Base-by-base conservation (phyloP, 35 echinoderm and acorn worm genomes). In the Acanthaster planci region DNA sequence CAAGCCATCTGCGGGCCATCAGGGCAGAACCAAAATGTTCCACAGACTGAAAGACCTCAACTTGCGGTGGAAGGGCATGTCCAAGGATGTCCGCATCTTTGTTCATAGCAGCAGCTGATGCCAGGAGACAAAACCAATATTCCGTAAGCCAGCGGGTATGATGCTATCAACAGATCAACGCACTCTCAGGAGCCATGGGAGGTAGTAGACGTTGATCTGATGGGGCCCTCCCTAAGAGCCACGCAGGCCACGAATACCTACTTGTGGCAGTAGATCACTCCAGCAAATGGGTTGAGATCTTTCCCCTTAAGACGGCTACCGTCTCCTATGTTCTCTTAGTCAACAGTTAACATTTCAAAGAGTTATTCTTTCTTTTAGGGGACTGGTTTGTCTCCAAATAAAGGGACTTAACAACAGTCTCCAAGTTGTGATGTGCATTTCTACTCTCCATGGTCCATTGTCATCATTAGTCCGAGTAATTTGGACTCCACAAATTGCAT, bases 1-100 rank as follows among this genome's bases (percentile, higher is more conserved):
- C 40, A 83, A 52, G 72, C 87, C 87, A 37, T 81, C 53, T 37
- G 78, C 87, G 82, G 87, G 87, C 30, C 87, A 89, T 59, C 78
- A 81, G 22, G 87, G 87, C 21, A 44, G 87, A 67, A 52, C 38
- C 19, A 89, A 89, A 82, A 89, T 78, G 8, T 39, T 89, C 2
- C 27, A 59, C 38, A 51, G 78, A 18, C 38, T 89, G n/a, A n/a
- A n/a, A n/a, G n/a, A n/a, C n/a, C 37, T 31, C 51, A 32, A 32
- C 16, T 18, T 79, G 52, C 80, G 76, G 47, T 87, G 85, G 85
- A 75, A 31, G 52, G 85, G 85, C 12, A 52, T 87, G 36, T 75
- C 60, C 2, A 80, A 80, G 35, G 51, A 37, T 56, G 47, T 87
- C 8, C 68, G 76, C 5, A 87, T 51, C 38, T 87, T 78, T 80